Conservation (phyloP, 2,888 invertebrate genomes). For the Papilio protenor region DNA sequence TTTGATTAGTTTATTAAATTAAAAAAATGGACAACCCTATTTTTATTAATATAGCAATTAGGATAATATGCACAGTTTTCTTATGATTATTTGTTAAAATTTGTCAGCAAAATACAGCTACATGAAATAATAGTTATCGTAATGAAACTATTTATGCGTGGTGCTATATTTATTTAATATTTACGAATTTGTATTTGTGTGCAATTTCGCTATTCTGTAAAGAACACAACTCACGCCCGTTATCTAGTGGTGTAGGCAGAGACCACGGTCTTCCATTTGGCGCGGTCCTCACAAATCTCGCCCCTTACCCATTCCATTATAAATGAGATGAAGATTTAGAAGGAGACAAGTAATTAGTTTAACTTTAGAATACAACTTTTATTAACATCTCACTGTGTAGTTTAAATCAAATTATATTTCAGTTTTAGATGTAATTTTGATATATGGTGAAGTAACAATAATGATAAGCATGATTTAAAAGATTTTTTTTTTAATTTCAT, state of each 20-base stretch:
- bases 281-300: too few relatives aligned
- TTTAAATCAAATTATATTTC: slow-evolving; percentile 14
- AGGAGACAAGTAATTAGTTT: slow-evolving; percentile 21
- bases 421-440: slow-evolving; percentile 17
- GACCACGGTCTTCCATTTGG: too few relatives aligned
- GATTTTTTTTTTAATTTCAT: slow-evolving; percentile 16
- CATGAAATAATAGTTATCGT: too few relatives aligned
- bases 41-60: too few relatives aligned
- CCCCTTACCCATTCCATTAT: neutral
- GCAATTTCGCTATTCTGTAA: neutral
- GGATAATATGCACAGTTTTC: too few relatives aligned
- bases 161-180: neutral
- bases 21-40: too few relatives aligned
- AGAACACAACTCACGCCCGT: too few relatives aligned
- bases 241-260: too few relatives aligned
- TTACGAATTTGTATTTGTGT: neutral
- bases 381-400: slow-evolving; percentile 12
- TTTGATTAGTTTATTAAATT: too few relatives aligned
- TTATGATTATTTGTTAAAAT: too few relatives aligned
- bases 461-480: neutral
- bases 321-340: slow-evolving; percentile 30
- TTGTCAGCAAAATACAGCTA: too few relatives aligned
- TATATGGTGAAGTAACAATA: too few relatives aligned
- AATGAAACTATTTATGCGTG: neutral
- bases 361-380: slow-evolving; percentile 32